Conservation (phyloP, 2,113 vertebrate genomes). For the Elephantulus edwardii region DNA sequence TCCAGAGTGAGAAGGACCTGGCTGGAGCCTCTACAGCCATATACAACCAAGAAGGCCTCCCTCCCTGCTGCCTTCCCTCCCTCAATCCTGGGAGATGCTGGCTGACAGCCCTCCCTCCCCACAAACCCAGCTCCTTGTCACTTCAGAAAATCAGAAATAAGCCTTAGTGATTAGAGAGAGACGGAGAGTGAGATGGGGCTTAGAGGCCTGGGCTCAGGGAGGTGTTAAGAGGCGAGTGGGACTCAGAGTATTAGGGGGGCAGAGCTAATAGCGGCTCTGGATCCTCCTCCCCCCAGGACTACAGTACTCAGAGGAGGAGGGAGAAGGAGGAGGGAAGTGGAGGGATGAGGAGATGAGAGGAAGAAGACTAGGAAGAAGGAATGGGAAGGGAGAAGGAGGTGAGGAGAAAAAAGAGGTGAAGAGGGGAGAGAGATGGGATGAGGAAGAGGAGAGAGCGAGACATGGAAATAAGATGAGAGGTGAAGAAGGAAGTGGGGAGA, state of each 20-base stretch:
- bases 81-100: constrained; percentile 62
- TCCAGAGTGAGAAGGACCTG: not conserved
- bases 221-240: constrained; percentile 80
- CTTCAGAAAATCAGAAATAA: constrained; percentile 81
- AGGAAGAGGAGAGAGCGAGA: not conserved
- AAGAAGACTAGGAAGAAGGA: not conserved
- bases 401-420: constrained; percentile 34
- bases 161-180: constrained; percentile 79
- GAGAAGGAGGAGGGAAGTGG: not conserved
- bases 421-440: not conserved
- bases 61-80: constrained; percentile 36
- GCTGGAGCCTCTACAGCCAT: not conserved
- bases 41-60: constrained; percentile 24
- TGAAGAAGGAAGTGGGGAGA: not conserved
- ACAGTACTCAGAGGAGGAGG: constrained; percentile 29
- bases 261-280: constrained; percentile 75
- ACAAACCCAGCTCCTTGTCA: constrained; percentile 76
- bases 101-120: constrained; percentile 74
- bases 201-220: constrained; percentile 84
- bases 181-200: constrained; percentile 73
- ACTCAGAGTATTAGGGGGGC: constrained; percentile 76
- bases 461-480: not conserved
- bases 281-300: constrained; percentile 52
- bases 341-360: not conserved
- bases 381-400: not conserved